Percentiles rank a stretch among this genome's conserved stretches.
Conservation (phyloP, 2,888 invertebrate genomes). For the Diadromus collaris region DNA sequence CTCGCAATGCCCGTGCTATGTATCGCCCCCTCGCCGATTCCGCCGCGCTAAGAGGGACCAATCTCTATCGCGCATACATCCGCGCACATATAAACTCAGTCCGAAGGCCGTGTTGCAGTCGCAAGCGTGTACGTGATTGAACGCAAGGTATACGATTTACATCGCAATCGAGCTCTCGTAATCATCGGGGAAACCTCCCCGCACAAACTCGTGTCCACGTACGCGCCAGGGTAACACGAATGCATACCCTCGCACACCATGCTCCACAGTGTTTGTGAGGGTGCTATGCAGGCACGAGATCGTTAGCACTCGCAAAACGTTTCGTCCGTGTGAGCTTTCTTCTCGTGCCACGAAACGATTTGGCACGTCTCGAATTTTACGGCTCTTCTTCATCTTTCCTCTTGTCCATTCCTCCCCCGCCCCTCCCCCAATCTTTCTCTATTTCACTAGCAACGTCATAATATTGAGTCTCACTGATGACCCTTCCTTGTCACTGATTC, state of each 20-base stretch:
- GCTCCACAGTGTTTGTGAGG: conserved; percentile 31
- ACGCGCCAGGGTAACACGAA: conserved; percentile 34
- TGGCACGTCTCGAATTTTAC: conserved; percentile 55
- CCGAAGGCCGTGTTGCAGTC: conserved; percentile 69
- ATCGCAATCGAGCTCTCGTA: conserved; percentile 76
- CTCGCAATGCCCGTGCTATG: conserved; percentile 29
- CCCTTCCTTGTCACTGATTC: conserved; percentile 58
- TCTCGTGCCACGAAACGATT: conserved; percentile 49
- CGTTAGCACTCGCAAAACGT: conserved; percentile 69
- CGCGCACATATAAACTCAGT: conserved; percentile 49
- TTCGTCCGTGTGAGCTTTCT: conserved; percentile 47
- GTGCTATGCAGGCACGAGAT: conserved; percentile 69
- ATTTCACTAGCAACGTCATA: conserved; percentile 54
- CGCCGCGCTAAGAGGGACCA: conserved; percentile 38
- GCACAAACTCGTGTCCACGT: conserved; percentile 59
- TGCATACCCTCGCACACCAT: conserved; percentile 44
- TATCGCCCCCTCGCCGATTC: conserved; percentile 31
- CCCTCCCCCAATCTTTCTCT: conserved; percentile 55
- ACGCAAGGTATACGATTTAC: conserved; percentile 76
- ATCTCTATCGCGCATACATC: not conserved
- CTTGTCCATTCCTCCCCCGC: conserved; percentile 53
- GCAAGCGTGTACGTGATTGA: conserved; percentile 73
- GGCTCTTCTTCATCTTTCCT: conserved; percentile 17
- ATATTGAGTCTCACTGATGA: conserved; percentile 60
- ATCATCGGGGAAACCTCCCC: conserved; percentile 70